phyloP scores from a whole-genome alignment of 2,888 invertebrate genomes.

The Dynastes maya region DNA sequence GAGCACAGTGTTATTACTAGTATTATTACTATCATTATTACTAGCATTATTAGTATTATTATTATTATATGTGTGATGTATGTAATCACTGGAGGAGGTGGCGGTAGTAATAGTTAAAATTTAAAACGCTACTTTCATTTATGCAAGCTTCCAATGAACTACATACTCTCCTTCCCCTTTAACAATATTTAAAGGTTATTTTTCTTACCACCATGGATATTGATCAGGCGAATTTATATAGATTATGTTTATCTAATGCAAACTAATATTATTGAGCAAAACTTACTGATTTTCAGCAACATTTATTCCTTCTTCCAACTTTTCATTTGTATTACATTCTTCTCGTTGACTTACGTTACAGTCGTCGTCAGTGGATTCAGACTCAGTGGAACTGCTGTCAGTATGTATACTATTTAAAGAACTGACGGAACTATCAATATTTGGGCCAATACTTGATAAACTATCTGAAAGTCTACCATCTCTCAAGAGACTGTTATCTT shows the following conservation, averaged over 20 bases:
- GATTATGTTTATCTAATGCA: not conserved
- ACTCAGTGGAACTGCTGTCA: conserved; percentile 69
- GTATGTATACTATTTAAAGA: conserved; percentile 62
- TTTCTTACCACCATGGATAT: not conserved
- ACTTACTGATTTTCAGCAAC: conserved; percentile 12
- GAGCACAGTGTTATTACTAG: no score
- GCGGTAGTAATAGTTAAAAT: no score
- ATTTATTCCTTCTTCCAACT: not conserved
- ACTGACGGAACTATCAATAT: conserved; percentile 75
- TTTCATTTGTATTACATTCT: conserved; percentile 16
- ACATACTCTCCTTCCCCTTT: no score
- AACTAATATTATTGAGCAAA: not conserved
- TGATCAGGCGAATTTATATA: no score
- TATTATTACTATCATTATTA: no score
- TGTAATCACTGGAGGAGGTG: no score
- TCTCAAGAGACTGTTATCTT: conserved; percentile 56
- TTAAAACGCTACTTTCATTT: no score
- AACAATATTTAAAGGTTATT: no score
- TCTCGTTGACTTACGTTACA: conserved; percentile 44
- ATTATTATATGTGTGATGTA: no score
- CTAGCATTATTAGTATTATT: no score
- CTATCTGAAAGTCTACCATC: conserved; percentile 72
- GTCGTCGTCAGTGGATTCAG: conserved; percentile 70
- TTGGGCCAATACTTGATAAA: conserved; percentile 81
- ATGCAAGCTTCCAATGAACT: no score